These are phyloP conservation scores for Dryococelus australis DNA, from an alignment of 2,888 invertebrate genomes.

Conservation along the genomic window DNA sequence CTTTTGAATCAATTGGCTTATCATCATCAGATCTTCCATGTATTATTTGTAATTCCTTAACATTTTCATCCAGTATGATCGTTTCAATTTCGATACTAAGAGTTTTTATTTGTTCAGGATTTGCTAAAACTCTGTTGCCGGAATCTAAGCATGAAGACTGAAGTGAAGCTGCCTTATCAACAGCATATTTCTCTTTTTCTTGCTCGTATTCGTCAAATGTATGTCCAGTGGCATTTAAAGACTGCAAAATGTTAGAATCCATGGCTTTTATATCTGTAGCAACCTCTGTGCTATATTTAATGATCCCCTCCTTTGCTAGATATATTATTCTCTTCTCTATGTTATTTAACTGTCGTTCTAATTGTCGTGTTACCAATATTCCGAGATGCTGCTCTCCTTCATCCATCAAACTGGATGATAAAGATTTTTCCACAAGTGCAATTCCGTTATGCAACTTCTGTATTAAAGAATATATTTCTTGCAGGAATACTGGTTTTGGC, in stretches of 20 bases:
- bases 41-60: not conserved
- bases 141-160: not conserved
- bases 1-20: not conserved
- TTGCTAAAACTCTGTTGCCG: no score
- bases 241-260: not conserved
- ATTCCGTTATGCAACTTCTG: constrained; percentile 56
- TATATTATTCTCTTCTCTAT: not conserved
- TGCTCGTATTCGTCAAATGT: not conserved
- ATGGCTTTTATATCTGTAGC: not conserved
- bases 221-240: not conserved
- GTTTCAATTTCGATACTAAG: not conserved
- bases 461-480: constrained; percentile 53
- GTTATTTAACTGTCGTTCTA: not conserved
- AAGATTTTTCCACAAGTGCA: constrained; percentile 23
- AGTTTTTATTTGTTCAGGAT: not conserved
- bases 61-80: not conserved
- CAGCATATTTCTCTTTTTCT: not conserved
- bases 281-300: not conserved
- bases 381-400: not conserved
- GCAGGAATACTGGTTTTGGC: constrained; percentile 44
- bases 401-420: not conserved
- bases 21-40: not conserved
- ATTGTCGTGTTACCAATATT: not conserved
- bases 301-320: not conserved
- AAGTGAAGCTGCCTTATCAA: not conserved